Evolutionary conservation across 1,140 invertebrate species (phyloP), one percentile per base, ranked within the genome.

Genomic region (Chlorops oryzae): DNA sequence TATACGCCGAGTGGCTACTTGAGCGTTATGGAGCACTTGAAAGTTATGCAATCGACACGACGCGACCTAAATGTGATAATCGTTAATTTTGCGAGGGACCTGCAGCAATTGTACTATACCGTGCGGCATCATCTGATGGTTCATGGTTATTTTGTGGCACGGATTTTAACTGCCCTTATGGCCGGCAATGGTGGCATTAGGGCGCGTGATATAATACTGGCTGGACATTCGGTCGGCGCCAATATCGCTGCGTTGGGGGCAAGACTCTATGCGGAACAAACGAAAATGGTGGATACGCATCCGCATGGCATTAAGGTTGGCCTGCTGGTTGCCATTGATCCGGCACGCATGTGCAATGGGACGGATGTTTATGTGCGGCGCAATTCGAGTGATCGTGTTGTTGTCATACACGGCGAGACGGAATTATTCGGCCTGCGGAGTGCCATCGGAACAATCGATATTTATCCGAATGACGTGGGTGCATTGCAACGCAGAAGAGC

Each of bases 401-500:
- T 69, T 6, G 57, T 64, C 1, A 21, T 69, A 21, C 65, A 69
- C 23, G 65, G 65, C 2, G 65, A 69, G 45, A 63, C 62, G 0
- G 63, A 69, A 47, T 54, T 58, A 1, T 69, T 66, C 38, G 65
- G 65, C 0, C 65, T 69, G 18, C 54, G 65, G 3, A 54, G 61
- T 1, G 59, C 63, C 0, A 21, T 65, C 17, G 65, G 65, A 4
- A 62, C 65, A 45, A 56, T 69, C 1, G 65, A 69, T 13, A 65
- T 69, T 12, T 69, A 69, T 52, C 65, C 65, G 2, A 69, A 69
- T 56, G 65, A 65, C n/a, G 64, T 69, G 22, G 65, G 65, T 1
- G 68, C 58, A 24, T 65, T 64, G 28, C 59, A 62, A 3, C 54
- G 61, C 5, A 55, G 62, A 10, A 65, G 64, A 40, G 50, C 63